Percentiles rank a stretch among this genome's conserved stretches.
Evolutionary conservation across 2,113 vertebrate species (phyloP).

Genomic region (Melanostigma gelatinosum): DNA sequence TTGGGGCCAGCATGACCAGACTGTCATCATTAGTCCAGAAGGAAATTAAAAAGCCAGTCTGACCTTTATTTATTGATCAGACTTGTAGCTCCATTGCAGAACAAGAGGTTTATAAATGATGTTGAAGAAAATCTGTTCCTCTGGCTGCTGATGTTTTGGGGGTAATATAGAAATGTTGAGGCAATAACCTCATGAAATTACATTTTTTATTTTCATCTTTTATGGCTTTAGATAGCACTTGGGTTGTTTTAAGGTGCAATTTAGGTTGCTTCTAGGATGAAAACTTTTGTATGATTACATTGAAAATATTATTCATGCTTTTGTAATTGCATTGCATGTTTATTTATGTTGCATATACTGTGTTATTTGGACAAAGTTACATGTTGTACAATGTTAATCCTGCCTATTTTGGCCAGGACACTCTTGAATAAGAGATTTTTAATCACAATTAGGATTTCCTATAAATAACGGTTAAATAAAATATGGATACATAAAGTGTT

Average conservation of each 20-base stretch:
- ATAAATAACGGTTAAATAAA: neutral
- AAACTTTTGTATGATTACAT: neutral
- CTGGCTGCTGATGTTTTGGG: neutral
- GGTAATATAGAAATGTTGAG: neutral
- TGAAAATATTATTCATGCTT: neutral
- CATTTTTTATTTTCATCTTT: neutral
- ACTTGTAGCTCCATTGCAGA: conserved; percentile 11
- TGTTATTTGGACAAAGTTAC: neutral
- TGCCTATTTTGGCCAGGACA: too few relatives aligned
- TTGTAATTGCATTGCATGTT: neutral
- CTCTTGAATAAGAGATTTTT: neutral
- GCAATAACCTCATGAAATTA: neutral
- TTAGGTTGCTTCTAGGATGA: neutral
- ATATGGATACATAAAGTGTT: neutral
- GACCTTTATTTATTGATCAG: conserved; percentile 17
- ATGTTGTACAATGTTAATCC: neutral
- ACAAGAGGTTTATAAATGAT: neutral
- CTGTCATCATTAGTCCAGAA: neutral
- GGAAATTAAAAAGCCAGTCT: conserved; percentile 16
- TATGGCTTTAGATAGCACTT: neutral
- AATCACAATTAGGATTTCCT: neutral
- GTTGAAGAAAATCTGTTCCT: neutral
- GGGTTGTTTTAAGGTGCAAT: neutral
- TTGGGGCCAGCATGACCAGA: conserved; percentile 4
- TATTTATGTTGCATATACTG: neutral